Base-by-base conservation (phyloP, 1,140 invertebrate genomes). In the Bombus picipes region DNA sequence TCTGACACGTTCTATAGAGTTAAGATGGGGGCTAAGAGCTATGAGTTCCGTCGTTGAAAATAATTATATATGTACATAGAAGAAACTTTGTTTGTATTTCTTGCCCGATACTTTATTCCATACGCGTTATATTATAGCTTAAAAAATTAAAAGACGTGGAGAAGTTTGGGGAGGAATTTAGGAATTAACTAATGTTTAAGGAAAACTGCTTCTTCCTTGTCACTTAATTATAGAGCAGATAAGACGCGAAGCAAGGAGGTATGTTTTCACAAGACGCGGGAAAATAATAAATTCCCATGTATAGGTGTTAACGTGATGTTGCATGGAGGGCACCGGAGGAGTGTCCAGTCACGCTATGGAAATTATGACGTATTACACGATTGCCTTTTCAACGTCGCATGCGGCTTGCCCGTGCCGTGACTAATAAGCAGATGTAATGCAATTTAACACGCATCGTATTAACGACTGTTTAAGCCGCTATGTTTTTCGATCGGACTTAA, bases 291-390 rank as follows among this genome's bases (percentile, higher is more conserved):
- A 87, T 81, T 84, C 76, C 68, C 65, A 75, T 83, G 81, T 87
- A 85, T 88, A 87, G 85, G 70, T 83, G 76, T 87, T 86, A 88
- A 89, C 53, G 84, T 65, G 87, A 89, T 77, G 79, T 77, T 76
- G 81, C 73, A 90, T 86, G 89, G 82, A 92, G 89, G 87, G 89
- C 25, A 88, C 73, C 73, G 75, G 83, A 89, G 87, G 87, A 88
- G 90, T 86, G 87, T 90, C 84, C 87, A 88, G 93, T 93, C 92
- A 93, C 92, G 93, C 92, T 90, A 93, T 90, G 93, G 87, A 92
- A 93, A 93, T 93, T 93, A 93, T 93, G 93, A 93, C 90, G 90
- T 93, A 93, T 93, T 92, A 92, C 91, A 88, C 92, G 92, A 90
- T 91, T 89, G 92, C 90, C 91, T 90, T 93, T 93, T 93, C 92